Base-by-base conservation (phyloP, 2,888 invertebrate species). In the Zaprionus obscuricornis region DNA sequence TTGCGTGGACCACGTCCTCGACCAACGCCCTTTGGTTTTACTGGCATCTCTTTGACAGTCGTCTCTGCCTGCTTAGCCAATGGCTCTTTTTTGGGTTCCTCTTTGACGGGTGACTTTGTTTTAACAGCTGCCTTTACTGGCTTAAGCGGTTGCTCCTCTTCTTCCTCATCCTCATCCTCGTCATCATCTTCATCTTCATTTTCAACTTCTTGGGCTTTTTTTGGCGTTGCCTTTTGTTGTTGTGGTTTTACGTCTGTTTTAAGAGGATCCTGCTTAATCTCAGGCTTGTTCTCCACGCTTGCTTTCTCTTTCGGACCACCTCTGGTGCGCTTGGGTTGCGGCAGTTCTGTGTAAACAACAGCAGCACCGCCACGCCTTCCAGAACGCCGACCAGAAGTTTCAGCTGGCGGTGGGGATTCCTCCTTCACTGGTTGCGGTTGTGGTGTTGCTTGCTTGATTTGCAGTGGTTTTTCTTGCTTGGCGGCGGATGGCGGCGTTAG, bases 1-100 rank as follows among this genome's bases (percentile, higher is more conserved):
- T 88, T 89, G 0, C 89, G 87, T 3, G 71, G 50, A 1, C 85
- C 85, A 1, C 86, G 83, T 0, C 83, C 86, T 10, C 85, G 85
- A 1, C 73, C 72, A 4, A 60, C 63, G 3, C 46, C 50, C 31
- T 59, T 59, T 64, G 52, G 54, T 50, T 50, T 46, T 11, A 39
- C 66, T 13, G 33, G 6, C 24, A 47, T 16, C 11, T 7, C 20
- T 17, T 47, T 34, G 33, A 17, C 14, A 0, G 3, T 7, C 1
- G 31, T 11, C 8, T 60, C 33, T 10, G 11, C 31, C 18, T 54
- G 26, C 27, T 6, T 42, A 7, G 2, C n/a, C 17, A 6, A n/a
- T 13, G 24, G 8, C 11, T 37, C 46, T n/a, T 3, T 22, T 10
- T 40, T 52, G 3, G 14, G 5, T 20, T 67, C 47, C 17, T 51